Base-by-base conservation (phyloP, 2,888 invertebrate genomes). In the Tricholauxania praeusta region DNA sequence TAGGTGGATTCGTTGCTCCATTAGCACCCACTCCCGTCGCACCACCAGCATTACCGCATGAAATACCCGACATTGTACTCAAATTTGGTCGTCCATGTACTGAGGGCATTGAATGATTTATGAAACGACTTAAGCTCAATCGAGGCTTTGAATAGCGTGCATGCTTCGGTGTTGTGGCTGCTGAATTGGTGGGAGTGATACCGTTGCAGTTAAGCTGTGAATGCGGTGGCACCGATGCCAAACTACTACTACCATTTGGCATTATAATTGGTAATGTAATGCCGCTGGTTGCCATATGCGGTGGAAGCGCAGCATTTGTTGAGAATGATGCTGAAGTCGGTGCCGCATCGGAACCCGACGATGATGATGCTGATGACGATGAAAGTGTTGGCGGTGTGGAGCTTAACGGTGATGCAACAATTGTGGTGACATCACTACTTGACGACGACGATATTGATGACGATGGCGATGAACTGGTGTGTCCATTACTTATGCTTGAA, bases 71-170 rank as follows among this genome's bases (percentile, higher is more conserved):
- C 22, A 77, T 75, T 57, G 84, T 77, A 74, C 83, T 85, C n/a
- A 84, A 77, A 78, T 85, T 84, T 15, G 86, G 82, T 28, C 87
- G 81, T 0, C 87, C 87, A 73, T 88, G 87, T 64, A 88, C 87
- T 62, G 87, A 87, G 57, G 87, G 87, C 86, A 87, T 84, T 47
- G 87, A 86, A 74, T 84, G 85, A 79, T 86, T 86, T 68, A 86
- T 83, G 68, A 83, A 85, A n/a, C 86, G 84, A 71, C 86, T 87
- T 72, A 87, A 79, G 75, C 86, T 87, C 47, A 88, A 78, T 7
- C 87, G 85, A 1, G 86, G 87, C 77, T 87, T 87, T 3, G 83
- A 81, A 71, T 86, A 86, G 57, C 87, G 87, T 48, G 82, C 78
- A 76, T 84, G 85, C 74, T 86, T 87, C 60, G 87, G 86, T 48